Evolutionary conservation across 2,797 vertebrate species (phyloP).

Genomic region (Falco peregrinus): DNA sequence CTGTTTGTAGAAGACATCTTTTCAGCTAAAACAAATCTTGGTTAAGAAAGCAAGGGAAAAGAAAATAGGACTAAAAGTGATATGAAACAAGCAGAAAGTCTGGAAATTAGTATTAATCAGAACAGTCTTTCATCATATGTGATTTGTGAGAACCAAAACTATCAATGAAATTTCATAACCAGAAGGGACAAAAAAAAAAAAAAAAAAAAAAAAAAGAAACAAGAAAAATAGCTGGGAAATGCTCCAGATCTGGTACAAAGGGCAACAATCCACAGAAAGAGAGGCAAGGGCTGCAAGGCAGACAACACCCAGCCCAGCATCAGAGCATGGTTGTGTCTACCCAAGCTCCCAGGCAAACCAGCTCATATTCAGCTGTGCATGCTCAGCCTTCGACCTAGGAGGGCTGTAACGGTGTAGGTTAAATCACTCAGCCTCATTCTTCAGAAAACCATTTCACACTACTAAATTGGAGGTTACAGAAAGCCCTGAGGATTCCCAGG

Average conservation of each 20-base stretch:
- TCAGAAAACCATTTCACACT: background rate
- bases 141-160: background rate
- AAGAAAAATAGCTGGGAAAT: background rate
- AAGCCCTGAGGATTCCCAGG: background rate
- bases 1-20: background rate
- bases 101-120: background rate
- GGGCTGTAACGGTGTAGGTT: background rate
- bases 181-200: background rate
- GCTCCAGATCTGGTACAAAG: background rate
- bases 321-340: background rate
- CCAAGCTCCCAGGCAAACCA: background rate
- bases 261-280: background rate
- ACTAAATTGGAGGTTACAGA: background rate
- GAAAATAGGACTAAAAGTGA: background rate
- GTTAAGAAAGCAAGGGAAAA: background rate
- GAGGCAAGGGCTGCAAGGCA: background rate
- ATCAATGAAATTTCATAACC: background rate
- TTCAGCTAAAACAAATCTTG: background rate
- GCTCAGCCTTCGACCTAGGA: background rate
- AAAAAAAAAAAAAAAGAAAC: background rate
- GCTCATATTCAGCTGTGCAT: background rate
- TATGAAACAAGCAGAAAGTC: background rate
- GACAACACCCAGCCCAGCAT: background rate
- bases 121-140: background rate
- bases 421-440: background rate